Evolutionary conservation across 1,140 invertebrate genomes (phyloP).

Genomic region (Oncopodura yosiiana): DNA sequence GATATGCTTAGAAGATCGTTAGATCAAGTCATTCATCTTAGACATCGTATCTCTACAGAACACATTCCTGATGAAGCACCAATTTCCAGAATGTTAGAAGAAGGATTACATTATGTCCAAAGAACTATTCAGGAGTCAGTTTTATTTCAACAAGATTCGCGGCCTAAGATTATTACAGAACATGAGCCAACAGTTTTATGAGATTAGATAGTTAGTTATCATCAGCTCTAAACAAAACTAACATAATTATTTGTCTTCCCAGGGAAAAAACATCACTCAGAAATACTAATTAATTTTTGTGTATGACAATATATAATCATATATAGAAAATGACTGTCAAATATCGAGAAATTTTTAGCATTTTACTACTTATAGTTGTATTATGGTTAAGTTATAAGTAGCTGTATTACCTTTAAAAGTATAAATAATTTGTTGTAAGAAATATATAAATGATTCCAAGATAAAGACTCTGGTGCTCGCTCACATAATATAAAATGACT

Average conservation of each 20-base stretch:
- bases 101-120: slow-evolving; percentile 29
- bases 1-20: slow-evolving; percentile 30
- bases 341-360: background rate
- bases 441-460: no score
- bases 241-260: no score
- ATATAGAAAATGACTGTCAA: background rate
- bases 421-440: no score
- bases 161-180: slow-evolving; percentile 33
- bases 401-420: no score
- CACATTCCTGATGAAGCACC: slow-evolving; percentile 29
- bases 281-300: background rate
- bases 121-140: slow-evolving; percentile 30
- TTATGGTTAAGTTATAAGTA: no score
- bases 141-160: slow-evolving; percentile 20
- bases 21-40: slow-evolving; percentile 30
- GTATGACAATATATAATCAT: background rate
- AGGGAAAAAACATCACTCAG: no score
- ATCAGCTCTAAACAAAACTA: background rate
- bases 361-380: background rate
- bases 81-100: slow-evolving; percentile 32
- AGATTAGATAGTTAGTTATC: background rate
- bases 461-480: no score
- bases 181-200: slow-evolving; percentile 31
- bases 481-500: no score
- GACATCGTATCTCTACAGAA: slow-evolving; percentile 22